Base-by-base conservation (phyloP, 2,888 invertebrate genomes). In the Pandemis heparana region DNA sequence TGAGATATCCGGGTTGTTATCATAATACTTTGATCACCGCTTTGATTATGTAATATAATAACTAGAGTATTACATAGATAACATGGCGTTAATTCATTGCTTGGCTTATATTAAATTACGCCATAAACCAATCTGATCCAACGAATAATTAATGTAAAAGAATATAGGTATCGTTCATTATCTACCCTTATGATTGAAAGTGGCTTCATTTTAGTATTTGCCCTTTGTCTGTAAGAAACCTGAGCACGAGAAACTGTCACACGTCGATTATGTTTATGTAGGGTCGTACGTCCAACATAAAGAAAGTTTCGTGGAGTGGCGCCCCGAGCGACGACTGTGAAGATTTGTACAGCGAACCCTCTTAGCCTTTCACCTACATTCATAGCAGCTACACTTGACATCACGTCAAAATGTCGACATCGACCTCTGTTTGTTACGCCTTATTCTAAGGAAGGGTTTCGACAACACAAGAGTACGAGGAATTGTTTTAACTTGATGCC, bases 301-400 rank as follows among this genome's bases (percentile, higher is more conserved):
- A 83, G 81, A 81, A 83, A 82, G 82, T 85, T 82, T 76, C 79
- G 76, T 81, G 76, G 76, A 88, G 87, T 81, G 84, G 72, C 75
- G 83, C 87, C 78, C 85, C 75, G 79, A 82, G 87, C 84, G 78
- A 80, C 84, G 77, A 80, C 82, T 79, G 80, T 76, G 79, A 80
- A 83, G 82, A 87, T 88, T 88, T 86, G 86, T 85, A 83, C 83
- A 83, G 83, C 79, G 83, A 83, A 81, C 80, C 83, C 85, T 83
- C 88, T 86, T 79, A 81, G 76, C 81, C 79, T 80, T 85, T 84
- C 85, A 85, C 87, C 88, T 84, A 85, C 85, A 86, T 83, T 80
- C 84, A 82, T 80, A 80, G 80, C 79, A 79, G 79, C 80, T 77
- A 78, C 84, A 82, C 89, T 89, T 84, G 86, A 88, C 87, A 85